phyloP scores from a whole-genome alignment of 1,140 invertebrate genomes.

The Panagrolaimus sp. region DNA sequence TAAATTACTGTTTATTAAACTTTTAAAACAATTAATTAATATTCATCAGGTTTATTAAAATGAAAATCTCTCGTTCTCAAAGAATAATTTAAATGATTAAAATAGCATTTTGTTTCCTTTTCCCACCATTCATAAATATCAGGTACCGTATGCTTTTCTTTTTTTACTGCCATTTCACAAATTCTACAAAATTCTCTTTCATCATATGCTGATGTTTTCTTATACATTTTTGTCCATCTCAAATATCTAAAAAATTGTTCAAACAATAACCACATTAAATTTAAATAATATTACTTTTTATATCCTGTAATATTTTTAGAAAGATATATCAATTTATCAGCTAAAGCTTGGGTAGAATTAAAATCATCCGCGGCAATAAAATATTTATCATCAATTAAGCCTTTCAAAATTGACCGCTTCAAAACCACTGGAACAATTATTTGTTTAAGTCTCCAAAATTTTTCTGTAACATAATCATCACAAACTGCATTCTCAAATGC shows the following conservation, averaged over 20 bases:
- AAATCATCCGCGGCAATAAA: neutral
- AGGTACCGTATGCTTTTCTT: no score
- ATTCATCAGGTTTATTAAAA: no score
- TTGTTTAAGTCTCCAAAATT: slow-evolving; percentile 6
- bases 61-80: no score
- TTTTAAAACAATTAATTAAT: no score
- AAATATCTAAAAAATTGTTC: neutral
- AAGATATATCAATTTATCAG: neutral
- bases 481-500: slow-evolving; percentile 7
- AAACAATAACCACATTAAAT: neutral
- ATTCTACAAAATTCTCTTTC: no score
- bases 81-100: no score
- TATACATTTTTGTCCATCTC: neutral
- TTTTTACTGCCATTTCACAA: no score
- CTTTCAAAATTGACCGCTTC: neutral
- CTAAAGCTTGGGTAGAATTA: neutral
- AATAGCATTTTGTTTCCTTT: no score
- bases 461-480: slow-evolving; percentile 4
- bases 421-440: neutral
- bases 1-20: no score
- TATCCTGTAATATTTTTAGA: neutral
- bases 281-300: neutral
- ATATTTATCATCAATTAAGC: neutral
- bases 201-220: neutral
- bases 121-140: no score